Percentiles rank a stretch among this genome's conserved stretches.
Conservation (phyloP, 2,113 vertebrate genomes). For the Polypterus bichir region DNA sequence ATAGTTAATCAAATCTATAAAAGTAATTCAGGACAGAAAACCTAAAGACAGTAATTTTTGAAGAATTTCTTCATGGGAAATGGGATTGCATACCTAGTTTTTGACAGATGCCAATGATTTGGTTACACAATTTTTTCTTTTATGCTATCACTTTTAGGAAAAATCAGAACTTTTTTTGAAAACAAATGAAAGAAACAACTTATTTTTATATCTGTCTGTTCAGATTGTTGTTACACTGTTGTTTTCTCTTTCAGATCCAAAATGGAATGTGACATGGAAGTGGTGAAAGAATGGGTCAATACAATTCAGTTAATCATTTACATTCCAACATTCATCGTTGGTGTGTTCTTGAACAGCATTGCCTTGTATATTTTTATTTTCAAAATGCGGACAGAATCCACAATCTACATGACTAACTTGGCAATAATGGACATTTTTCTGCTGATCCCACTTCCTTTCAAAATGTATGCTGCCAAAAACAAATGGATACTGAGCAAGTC, state of each 20-base stretch:
- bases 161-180: too few species aligned
- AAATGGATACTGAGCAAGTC: neutral
- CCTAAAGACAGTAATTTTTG: too few species aligned
- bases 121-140: too few species aligned
- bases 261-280: slow-evolving; percentile 29
- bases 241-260: slow-evolving; percentile 9
- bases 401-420: slow-evolving; percentile 76
- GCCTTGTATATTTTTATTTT: slow-evolving; percentile 61
- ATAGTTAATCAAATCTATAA: too few species aligned
- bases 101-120: too few species aligned
- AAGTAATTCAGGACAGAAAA: too few species aligned
- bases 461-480: slow-evolving; percentile 37
- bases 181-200: too few species aligned
- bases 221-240: neutral
- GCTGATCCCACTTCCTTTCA: slow-evolving; percentile 65
- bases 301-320: slow-evolving; percentile 49
- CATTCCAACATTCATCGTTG: slow-evolving; percentile 62
- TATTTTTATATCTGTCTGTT: too few species aligned
- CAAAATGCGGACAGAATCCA: slow-evolving; percentile 57
- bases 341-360: slow-evolving; percentile 51
- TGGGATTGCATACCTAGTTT: too few species aligned
- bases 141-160: too few species aligned
- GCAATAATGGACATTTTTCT: slow-evolving; percentile 65
- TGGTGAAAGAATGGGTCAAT: slow-evolving; percentile 34
- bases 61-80: too few species aligned